Percentiles rank a stretch among this genome's conserved stretches.
phyloP scores from a whole-genome alignment of 1,140 invertebrate species.

The Platyscapa corneri region DNA sequence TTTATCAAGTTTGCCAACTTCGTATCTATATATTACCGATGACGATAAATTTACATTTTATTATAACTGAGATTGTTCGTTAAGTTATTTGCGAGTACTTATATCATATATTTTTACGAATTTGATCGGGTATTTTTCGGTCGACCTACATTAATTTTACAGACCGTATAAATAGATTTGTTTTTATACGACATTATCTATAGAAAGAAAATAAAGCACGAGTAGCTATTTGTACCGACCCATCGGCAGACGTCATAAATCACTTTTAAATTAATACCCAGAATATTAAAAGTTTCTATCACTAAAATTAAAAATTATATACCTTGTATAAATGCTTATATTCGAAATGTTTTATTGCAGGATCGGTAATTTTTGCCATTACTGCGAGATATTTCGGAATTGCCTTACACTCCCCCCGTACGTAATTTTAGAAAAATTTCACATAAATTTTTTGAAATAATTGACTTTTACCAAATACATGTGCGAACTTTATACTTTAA shows the following conservation, averaged over 20 bases:
- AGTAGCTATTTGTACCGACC: neutral
- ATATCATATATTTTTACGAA: neutral
- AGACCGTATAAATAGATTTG: neutral
- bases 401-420: neutral
- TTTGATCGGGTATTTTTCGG: neutral
- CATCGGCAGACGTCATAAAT: neutral
- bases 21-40: neutral
- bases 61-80: neutral
- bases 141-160: neutral
- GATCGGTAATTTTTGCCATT: neutral
- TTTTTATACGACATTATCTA: neutral
- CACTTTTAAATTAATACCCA: neutral
- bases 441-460: no score
- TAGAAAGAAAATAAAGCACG: neutral
- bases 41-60: neutral
- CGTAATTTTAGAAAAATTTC: neutral
- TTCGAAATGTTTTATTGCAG: neutral
- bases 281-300: neutral
- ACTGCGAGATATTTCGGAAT: neutral
- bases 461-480: no score
- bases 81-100: neutral
- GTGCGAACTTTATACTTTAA: no score
- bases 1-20: neutral
- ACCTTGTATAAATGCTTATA: neutral
- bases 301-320: neutral